These are phyloP conservation scores for Ceratotherium simum DNA, from an alignment of 2,113 vertebrate species.

Conservation along the genomic window DNA sequence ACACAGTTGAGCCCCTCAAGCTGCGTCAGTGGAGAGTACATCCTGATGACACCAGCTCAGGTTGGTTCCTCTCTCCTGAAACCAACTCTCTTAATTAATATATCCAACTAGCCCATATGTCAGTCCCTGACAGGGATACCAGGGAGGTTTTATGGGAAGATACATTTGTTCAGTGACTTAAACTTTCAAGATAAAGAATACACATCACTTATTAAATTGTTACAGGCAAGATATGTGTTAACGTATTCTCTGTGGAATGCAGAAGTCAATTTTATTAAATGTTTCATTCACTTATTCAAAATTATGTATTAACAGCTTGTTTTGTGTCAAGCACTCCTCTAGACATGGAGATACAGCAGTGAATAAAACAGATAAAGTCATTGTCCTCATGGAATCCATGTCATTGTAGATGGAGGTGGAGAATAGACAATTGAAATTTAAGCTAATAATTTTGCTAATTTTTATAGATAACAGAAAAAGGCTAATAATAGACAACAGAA, in stretches of 20 bases:
- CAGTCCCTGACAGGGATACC: not conserved
- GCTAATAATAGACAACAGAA: not conserved
- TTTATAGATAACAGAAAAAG: not conserved
- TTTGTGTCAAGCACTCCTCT: not conserved
- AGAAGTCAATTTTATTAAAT: not conserved
- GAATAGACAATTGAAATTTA: not conserved
- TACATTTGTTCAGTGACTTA: not conserved
- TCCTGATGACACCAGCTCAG: not conserved
- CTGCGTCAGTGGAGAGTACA: not conserved
- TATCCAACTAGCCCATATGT: not conserved
- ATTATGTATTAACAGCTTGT: not conserved
- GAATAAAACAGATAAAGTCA: not conserved
- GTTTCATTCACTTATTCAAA: not conserved
- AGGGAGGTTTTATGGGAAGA: not conserved
- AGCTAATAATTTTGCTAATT: not conserved
- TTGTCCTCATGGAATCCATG: not conserved
- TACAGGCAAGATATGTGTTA: not conserved
- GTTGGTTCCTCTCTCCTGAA: not conserved
- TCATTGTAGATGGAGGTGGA: not conserved
- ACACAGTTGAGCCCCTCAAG: not conserved
- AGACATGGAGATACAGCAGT: not conserved
- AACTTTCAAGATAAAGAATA: not conserved
- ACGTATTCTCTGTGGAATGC: not conserved
- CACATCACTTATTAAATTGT: not conserved
- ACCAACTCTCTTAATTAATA: not conserved